These are phyloP conservation scores for Himalopsyche japonica DNA, from an alignment of 2,888 invertebrate species.

Conservation along the genomic window DNA sequence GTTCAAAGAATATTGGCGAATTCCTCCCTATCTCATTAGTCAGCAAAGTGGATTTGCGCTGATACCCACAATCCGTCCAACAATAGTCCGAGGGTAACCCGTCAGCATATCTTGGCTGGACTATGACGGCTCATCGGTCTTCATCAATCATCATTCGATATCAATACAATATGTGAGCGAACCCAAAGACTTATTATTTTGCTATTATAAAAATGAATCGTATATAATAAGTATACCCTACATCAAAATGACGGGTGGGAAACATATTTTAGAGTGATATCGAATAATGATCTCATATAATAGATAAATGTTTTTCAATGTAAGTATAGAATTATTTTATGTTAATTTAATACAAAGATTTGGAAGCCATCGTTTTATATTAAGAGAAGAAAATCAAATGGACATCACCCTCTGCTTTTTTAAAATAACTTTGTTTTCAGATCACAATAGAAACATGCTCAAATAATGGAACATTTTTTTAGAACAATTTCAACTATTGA, in stretches of 20 bases:
- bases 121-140: constrained; percentile 38
- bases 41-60: not conserved
- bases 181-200: constrained; percentile 28
- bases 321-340: no score
- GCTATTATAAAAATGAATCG: constrained; percentile 31
- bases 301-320: no score
- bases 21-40: not conserved
- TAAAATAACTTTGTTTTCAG: no score
- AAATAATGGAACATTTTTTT: no score
- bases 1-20: not conserved
- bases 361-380: no score
- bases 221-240: not conserved
- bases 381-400: no score
- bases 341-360: no score
- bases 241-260: not conserved
- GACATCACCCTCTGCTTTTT: no score
- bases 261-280: not conserved
- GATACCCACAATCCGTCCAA: not conserved
- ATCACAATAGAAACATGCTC: no score
- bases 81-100: constrained; percentile 14
- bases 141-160: constrained; percentile 40
- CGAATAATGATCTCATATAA: no score
- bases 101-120: constrained; percentile 8
- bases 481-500: no score
- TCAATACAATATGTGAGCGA: constrained; percentile 29